Percentiles rank a stretch among this genome's conserved stretches.
phyloP scores from a whole-genome alignment of 2,113 vertebrate genomes.

The Hyperoodon ampullatus region DNA sequence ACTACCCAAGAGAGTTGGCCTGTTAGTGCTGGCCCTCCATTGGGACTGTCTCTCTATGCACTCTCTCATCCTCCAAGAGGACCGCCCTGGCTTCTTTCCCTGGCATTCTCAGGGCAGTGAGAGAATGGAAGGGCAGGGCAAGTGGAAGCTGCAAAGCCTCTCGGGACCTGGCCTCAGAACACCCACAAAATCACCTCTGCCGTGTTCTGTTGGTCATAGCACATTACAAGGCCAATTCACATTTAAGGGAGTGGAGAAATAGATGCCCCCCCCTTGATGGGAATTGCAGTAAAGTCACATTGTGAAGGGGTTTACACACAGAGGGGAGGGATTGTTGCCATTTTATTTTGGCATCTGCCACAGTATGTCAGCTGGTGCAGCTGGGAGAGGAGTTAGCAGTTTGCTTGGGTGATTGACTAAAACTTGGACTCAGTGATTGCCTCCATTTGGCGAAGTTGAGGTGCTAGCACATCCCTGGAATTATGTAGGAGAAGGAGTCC shows the following conservation, averaged over 20 bases:
- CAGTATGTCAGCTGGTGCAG: background rate
- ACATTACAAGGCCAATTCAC: background rate
- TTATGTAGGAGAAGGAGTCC: background rate
- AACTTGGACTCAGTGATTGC: background rate
- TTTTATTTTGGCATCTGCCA: background rate
- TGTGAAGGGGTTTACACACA: too few species aligned
- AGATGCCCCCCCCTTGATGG: background rate
- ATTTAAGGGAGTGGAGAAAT: background rate
- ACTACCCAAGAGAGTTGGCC: background rate
- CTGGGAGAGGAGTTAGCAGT: background rate
- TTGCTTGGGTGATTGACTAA: background rate
- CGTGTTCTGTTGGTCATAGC: background rate
- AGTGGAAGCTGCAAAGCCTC: background rate
- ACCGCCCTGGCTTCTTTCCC: background rate
- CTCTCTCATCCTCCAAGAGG: background rate
- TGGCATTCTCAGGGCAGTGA: background rate
- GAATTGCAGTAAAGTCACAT: background rate
- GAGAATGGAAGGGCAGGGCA: background rate
- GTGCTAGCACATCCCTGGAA: background rate
- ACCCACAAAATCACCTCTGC: background rate
- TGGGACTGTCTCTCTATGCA: fast-evolving
- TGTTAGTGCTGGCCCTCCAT: background rate
- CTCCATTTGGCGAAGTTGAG: background rate
- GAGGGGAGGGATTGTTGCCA: background rate
- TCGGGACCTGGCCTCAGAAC: background rate